These are phyloP conservation scores for Dryas iulia DNA, from an alignment of 1,140 invertebrate genomes.

Conservation along the genomic window DNA sequence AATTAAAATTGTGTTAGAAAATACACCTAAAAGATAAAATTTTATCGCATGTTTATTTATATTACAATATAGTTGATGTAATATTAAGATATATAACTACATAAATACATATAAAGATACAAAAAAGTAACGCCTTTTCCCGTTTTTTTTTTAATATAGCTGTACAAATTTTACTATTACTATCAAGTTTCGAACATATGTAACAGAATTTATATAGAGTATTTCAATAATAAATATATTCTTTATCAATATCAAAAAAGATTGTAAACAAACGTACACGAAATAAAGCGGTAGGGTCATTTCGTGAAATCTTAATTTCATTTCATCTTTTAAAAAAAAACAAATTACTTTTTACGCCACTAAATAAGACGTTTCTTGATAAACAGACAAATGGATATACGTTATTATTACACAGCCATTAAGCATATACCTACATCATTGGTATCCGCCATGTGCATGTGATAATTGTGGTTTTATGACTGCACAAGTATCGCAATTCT, in stretches of 20 bases:
- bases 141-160: no score
- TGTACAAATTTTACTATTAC: no score
- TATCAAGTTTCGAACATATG: no score
- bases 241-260: no score
- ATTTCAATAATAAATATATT: no score
- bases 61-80: no score
- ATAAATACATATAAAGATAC: no score
- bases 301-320: slow-evolving; percentile 38
- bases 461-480: slow-evolving; percentile 45
- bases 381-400: slow-evolving; percentile 48
- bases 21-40: neutral
- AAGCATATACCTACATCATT: slow-evolving; percentile 32
- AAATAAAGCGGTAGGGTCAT: neutral
- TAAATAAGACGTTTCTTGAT: slow-evolving; percentile 48
- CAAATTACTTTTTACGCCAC: slow-evolving; percentile 35
- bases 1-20: neutral
- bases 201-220: no score
- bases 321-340: slow-evolving; percentile 38
- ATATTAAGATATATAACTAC: no score
- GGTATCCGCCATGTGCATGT: slow-evolving; percentile 40
- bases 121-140: no score
- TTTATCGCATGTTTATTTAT: no score
- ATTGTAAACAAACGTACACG: neutral
- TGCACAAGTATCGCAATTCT: slow-evolving; percentile 28
- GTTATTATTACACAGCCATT: slow-evolving; percentile 50